Evolutionary conservation across 2,797 vertebrate genomes (phyloP).

Genomic region (Cygnus olor): DNA sequence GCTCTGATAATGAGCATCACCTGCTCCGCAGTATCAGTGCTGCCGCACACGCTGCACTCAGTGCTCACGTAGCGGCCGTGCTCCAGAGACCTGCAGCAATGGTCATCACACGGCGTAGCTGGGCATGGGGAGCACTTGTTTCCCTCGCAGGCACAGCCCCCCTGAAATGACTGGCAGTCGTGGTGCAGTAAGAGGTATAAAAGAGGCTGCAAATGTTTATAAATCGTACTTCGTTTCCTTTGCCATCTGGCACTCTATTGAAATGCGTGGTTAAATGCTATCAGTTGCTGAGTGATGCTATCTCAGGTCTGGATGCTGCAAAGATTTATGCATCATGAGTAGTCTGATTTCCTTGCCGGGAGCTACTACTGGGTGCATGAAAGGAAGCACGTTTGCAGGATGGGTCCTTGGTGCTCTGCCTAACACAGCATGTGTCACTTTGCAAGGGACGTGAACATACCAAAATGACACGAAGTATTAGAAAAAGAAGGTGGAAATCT

Average conservation of each 20-base stretch:
- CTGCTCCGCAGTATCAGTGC: not conserved
- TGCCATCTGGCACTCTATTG: constrained; percentile 29
- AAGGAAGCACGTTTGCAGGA: constrained; percentile 2
- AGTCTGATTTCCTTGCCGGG: constrained; percentile 38
- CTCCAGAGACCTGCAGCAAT: not conserved
- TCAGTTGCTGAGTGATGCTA: not conserved
- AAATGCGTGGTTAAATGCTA: not conserved
- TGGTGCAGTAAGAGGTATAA: not conserved
- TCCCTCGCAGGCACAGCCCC: not conserved
- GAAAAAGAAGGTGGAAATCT: constrained; percentile 1
- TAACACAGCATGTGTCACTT: not conserved
- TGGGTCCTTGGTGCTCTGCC: not conserved
- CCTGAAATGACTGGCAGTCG: not conserved
- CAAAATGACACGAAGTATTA: not conserved
- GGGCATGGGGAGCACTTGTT: not conserved
- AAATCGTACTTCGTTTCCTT: constrained; percentile 26
- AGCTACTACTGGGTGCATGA: constrained; percentile 42
- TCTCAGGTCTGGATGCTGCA: constrained; percentile 39
- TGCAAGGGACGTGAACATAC: not conserved
- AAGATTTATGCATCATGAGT: constrained; percentile 45
- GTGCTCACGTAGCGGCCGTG: not conserved
- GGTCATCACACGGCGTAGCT: not conserved
- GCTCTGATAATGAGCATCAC: not conserved
- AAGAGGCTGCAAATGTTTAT: not conserved
- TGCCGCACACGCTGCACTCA: not conserved